phyloP scores from a whole-genome alignment of 2,888 invertebrate species.

The Agrochola circellaris region DNA sequence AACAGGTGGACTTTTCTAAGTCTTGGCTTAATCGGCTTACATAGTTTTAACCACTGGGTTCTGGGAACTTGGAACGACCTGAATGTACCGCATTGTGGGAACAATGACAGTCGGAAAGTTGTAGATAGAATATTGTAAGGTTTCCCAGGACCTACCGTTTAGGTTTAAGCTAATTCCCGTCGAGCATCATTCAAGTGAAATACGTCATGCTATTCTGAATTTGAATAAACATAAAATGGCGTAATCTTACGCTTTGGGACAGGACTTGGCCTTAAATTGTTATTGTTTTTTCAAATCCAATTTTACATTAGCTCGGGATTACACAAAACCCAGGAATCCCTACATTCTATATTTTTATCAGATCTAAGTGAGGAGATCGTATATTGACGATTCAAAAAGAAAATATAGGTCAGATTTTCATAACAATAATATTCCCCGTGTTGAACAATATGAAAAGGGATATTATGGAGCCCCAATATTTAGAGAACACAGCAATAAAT shows the following conservation, averaged over 20 bases:
- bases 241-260: background rate
- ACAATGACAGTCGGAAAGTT: conserved; percentile 8
- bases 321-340: background rate
- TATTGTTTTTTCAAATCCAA: too few relatives aligned
- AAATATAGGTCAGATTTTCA: conserved; percentile 11
- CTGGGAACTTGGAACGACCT: conserved; percentile 27
- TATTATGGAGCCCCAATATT: conserved; percentile 29
- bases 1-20: conserved; percentile 14
- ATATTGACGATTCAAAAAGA: conserved; percentile 15
- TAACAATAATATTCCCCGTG: conserved; percentile 23
- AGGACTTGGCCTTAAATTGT: too few relatives aligned
- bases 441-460: conserved; percentile 24
- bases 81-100: background rate
- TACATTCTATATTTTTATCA: background rate
- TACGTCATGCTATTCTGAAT: background rate
- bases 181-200: background rate
- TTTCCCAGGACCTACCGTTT: background rate
- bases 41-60: conserved; percentile 25
- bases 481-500: conserved; percentile 40
- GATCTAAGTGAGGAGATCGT: background rate
- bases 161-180: background rate
- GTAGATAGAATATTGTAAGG: conserved; percentile 1
- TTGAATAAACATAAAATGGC: background rate
- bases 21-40: conserved; percentile 33
- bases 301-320: background rate